Percentiles rank a stretch among this genome's conserved stretches.
Conservation (phyloP, 2,888 invertebrate species). For the Fissipunctia ypsillon region DNA sequence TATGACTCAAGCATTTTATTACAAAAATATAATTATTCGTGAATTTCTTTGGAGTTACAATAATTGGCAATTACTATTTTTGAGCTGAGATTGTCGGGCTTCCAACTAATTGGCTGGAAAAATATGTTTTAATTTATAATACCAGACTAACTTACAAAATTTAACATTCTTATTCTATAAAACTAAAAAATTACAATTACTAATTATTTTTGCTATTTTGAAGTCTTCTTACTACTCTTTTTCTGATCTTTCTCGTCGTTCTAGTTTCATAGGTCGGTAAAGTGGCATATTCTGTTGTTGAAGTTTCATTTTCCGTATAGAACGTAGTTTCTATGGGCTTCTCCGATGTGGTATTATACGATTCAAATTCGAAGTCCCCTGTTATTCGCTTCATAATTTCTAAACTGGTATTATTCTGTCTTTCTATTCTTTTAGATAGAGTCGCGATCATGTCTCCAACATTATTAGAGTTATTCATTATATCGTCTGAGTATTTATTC, state of each 20-base stretch:
- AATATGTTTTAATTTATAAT: constrained; percentile 5
- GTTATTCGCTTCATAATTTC: constrained; percentile 73
- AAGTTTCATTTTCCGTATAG: not conserved
- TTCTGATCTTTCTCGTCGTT: constrained; percentile 71
- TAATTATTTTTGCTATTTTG: constrained; percentile 69
- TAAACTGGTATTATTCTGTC: constrained; percentile 79
- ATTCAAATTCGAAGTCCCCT: constrained; percentile 55
- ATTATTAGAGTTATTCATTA: constrained; percentile 58
- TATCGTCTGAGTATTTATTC: constrained; percentile 67
- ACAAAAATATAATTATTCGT: not conserved
- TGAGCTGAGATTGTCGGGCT: not conserved
- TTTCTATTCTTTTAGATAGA: constrained; percentile 78
- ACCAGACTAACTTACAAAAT: constrained; percentile 4
- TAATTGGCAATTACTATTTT: constrained; percentile 32
- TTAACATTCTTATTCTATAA: not conserved
- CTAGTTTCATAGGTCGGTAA: constrained; percentile 32
- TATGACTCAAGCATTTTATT: constrained; percentile 2
- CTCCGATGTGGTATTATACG: constrained; percentile 14
- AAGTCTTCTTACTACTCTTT: constrained; percentile 68
- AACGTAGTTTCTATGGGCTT: constrained; percentile 9
- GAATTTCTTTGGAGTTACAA: constrained; percentile 9
- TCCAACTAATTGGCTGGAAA: constrained; percentile 7
- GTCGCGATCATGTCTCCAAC: constrained; percentile 74
- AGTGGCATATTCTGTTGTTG: constrained; percentile 25
- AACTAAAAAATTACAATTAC: not conserved